phyloP scores from a whole-genome alignment of 2,888 invertebrate species.

The Macropis europaea region DNA sequence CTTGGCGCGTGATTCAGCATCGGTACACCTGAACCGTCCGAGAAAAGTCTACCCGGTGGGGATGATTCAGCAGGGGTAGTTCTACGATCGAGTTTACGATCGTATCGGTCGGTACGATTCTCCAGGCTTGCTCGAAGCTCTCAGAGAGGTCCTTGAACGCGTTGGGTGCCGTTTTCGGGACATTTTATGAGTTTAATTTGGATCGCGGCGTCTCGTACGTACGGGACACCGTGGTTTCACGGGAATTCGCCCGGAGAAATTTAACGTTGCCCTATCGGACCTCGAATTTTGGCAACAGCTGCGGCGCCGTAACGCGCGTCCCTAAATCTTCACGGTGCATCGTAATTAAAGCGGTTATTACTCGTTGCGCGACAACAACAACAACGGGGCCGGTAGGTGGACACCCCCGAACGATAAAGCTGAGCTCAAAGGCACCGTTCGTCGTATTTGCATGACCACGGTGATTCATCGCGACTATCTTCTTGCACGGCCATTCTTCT shows the following conservation, averaged over 20 bases:
- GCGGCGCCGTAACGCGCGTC: constrained; percentile 17
- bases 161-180: constrained; percentile 48
- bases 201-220: constrained; percentile 55
- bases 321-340: constrained; percentile 21
- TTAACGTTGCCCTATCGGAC: constrained; percentile 36
- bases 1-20: too few relatives aligned
- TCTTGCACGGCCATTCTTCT: constrained; percentile 7
- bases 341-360: constrained; percentile 46
- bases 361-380: constrained; percentile 6
- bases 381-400: too few relatives aligned
- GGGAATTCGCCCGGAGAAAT: constrained; percentile 65
- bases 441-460: background rate
- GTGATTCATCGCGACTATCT: constrained; percentile 22
- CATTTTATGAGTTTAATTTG: constrained; percentile 77
- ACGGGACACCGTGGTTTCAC: constrained; percentile 61
- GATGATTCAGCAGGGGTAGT: too few relatives aligned
- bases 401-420: background rate
- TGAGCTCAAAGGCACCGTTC: background rate
- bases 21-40: too few relatives aligned
- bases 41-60: too few relatives aligned
- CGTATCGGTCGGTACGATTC: constrained; percentile 23
- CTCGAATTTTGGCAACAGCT: constrained; percentile 62
- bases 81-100: too few relatives aligned
- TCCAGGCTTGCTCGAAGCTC: background rate
- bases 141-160: constrained; percentile 34